These are phyloP conservation scores for Brachypodius melanocephalos DNA, from an alignment of 2,113 vertebrate genomes.

Conservation along the genomic window DNA sequence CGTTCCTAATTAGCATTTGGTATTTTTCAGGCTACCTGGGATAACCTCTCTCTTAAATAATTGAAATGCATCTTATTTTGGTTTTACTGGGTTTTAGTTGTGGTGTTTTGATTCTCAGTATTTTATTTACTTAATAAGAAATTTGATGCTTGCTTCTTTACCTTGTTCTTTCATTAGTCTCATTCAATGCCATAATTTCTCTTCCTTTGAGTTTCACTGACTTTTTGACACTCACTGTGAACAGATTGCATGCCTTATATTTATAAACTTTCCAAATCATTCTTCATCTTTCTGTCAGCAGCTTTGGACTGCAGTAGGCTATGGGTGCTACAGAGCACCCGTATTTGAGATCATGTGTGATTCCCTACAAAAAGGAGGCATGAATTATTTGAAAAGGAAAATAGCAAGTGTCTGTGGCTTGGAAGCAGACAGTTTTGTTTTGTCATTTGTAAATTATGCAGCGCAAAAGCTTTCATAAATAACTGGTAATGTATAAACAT, in stretches of 20 bases:
- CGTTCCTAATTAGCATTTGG: neutral
- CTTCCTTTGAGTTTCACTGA: neutral
- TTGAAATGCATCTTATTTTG: neutral
- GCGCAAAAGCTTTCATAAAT: constrained; percentile 35
- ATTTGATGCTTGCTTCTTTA: neutral
- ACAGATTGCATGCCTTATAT: neutral
- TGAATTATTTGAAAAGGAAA: neutral
- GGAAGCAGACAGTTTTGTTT: neutral
- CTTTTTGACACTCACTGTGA: neutral
- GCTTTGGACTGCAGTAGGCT: neutral
- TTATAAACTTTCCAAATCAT: neutral
- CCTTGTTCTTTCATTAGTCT: neutral
- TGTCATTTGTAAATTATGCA: constrained; percentile 40
- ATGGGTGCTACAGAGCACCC: neutral
- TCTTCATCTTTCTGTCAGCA: neutral
- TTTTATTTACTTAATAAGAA: neutral
- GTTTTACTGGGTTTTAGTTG: neutral
- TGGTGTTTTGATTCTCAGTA: neutral
- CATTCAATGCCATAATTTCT: neutral
- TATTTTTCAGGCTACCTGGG: neutral
- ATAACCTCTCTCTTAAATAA: neutral
- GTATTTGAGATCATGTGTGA: neutral
- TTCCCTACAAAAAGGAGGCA: neutral
- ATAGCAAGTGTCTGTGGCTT: neutral
- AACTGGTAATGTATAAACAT: constrained; percentile 34